Evolutionary conservation across 2,888 invertebrate species (phyloP), one percentile per base, ranked within the genome.

Genomic region (Zaprionus bogoriensis): DNA sequence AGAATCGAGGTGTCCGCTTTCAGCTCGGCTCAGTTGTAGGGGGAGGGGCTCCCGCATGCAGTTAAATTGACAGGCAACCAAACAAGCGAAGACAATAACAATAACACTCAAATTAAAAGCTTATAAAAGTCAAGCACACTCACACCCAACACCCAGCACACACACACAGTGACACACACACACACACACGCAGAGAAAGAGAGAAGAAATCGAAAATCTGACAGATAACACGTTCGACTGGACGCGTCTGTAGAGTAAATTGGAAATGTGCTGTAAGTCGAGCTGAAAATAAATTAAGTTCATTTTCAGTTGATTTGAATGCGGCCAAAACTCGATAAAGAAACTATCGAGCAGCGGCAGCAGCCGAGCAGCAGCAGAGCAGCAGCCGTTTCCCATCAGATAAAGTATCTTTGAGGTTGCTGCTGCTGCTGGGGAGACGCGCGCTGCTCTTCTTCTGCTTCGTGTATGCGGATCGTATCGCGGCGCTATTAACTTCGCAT

Each of bases 41-140:
- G 28, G 28, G 28, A 32, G 39, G 30, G 22, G 67, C 62, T 65
- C 69, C 77, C 69, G 77, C 68, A 64, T 74, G 69, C 78, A 71
- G 57, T 58, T 58, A 58, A 52, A 69, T 47, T 61, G 65, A 74
- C 71, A 74, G 65, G 58, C 61, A 36, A 64, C 39, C 51, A 71
- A 76, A 64, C 67, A 67, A 65, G 67, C 53, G 30, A 70, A 68
- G 59, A 64, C 59, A 74, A 68, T 61, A 73, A 77, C 85, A 77
- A 85, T 83, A 86, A 87, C 77, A 86, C 81, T 86, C 88, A 76
- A 83, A 81, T 81, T 81, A 87, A 87, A 81, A 79, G 67, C 87
- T 79, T 87, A 79, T 81, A 86, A 81, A 81, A 87, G 81, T 81
- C 87, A 74, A 60, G 44, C 60, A 71, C 9, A 44, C 55, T 42